Conservation (phyloP, 2,797 vertebrate species). For the Pseudochaenichthys georgianus region DNA sequence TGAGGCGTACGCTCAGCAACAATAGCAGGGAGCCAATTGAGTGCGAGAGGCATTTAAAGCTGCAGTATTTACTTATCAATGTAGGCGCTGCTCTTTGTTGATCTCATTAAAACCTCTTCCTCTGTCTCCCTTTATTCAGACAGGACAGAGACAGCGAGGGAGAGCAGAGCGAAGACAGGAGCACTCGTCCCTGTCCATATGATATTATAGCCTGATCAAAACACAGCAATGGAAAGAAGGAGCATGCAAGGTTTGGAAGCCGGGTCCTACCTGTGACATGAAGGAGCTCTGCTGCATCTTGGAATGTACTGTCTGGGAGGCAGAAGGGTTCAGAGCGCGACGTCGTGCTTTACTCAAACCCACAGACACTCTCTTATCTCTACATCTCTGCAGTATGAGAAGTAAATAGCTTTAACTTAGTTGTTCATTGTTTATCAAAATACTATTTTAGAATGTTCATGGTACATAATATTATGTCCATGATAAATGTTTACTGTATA, state of each 20-base stretch:
- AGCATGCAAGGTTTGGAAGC: conserved; percentile 44
- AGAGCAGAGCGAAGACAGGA: conserved; percentile 73
- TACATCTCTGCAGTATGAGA: not conserved
- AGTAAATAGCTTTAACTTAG: not conserved
- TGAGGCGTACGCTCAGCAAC: conserved; percentile 89
- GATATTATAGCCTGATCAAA: conserved; percentile 86
- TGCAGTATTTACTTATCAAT: conserved; percentile 97
- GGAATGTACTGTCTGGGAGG: conserved; percentile 58
- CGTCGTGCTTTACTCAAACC: conserved; percentile 16
- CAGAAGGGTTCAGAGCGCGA: conserved; percentile 24
- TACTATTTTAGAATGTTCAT: not conserved
- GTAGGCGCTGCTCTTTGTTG: conserved; percentile 91
- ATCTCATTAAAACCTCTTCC: conserved; percentile 91
- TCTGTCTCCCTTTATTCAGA: conserved; percentile 81
- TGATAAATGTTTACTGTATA: not conserved
- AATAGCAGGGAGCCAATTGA: conserved; percentile 88
- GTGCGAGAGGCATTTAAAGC: conserved; percentile 93
- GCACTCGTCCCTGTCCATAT: conserved; percentile 85
- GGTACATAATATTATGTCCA: too few species aligned
- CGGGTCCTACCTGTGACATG: conserved; percentile 43
- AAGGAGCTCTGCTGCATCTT: conserved; percentile 43
- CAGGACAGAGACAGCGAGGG: conserved; percentile 50
- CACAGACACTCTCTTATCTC: conserved; percentile 2
- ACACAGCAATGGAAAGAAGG: conserved; percentile 33
- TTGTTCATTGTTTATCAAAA: not conserved